phyloP scores from a whole-genome alignment of 2,888 invertebrate species.

The Steinernema carpocapsae region DNA sequence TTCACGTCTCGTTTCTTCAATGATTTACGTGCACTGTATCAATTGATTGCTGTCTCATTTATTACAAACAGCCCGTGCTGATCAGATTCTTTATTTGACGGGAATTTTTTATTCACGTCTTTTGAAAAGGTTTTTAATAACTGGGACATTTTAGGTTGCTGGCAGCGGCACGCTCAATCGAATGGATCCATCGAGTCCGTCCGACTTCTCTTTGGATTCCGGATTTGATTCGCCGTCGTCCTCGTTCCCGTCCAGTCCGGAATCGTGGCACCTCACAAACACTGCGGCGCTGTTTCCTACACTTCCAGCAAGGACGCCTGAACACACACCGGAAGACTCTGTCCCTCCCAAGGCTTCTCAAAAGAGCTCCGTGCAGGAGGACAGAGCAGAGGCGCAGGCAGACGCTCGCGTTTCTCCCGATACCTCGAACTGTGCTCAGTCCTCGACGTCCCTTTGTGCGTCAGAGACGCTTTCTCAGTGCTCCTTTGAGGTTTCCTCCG shows the following conservation, averaged over 20 bases:
- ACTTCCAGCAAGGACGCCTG: background rate
- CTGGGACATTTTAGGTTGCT: conserved; percentile 9
- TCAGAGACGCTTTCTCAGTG: conserved; percentile 25
- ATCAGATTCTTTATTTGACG: background rate
- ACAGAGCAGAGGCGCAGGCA: background rate
- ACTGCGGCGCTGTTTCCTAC: conserved; percentile 26
- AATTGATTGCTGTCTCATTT: conserved; percentile 29
- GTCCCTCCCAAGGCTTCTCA: too few species aligned
- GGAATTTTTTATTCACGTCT: background rate
- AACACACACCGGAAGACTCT: too few species aligned
- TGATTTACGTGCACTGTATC: conserved; percentile 33
- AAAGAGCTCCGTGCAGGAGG: background rate
- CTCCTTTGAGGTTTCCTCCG: background rate
- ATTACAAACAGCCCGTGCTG: conserved; percentile 10
- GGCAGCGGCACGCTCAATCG: conserved; percentile 15
- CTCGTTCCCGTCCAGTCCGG: conserved; percentile 40
- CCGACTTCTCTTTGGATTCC: conserved; percentile 41
- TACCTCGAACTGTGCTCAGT: background rate
- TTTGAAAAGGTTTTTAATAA: background rate
- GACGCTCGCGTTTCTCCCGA: too few species aligned
- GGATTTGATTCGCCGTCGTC: conserved; percentile 40
- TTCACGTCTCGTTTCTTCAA: conserved; percentile 23
- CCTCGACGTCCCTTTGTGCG: conserved; percentile 14
- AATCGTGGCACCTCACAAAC: conserved; percentile 27
- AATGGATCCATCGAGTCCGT: conserved; percentile 41